Base-by-base conservation (phyloP, 2,113 vertebrate species). In the Amazona vittata region DNA sequence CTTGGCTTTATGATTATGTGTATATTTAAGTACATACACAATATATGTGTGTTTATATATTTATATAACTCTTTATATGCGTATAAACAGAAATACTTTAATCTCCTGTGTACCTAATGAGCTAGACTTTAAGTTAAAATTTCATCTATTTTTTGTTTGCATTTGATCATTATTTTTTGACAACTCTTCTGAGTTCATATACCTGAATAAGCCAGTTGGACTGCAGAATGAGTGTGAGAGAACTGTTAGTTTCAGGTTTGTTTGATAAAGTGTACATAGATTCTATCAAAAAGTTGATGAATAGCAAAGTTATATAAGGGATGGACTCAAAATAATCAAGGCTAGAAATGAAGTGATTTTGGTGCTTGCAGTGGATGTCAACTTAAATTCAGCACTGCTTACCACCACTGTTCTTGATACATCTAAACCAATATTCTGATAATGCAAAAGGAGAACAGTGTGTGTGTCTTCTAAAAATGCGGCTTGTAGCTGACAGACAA, bases 401-500 rank as follows among this genome's bases (percentile, higher is more conserved):
- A 20, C 21, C 5, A 11, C 44, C 21, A 3, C 24, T 59, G 0
- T 44, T 43, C 7, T 28, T 52, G 28, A 15, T 43, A 11, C 15
- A 13, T 39, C 41, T 65, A 35, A 55, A 57, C 28, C 25, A 25
- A 7, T 64, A 47, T 64, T 85, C 9, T 60, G 44, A 18, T 35
- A 64, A 31, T 15, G 21, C 14, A 41, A 80, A 73, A 39, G 20
- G 25, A 24, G 3, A 65, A 4, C 68, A 41, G 20, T 10, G 1
- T 39, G 7, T 2, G 0, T 12, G 2, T 65, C 22, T 39, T 68
- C 31, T 59, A 39, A 83, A 88, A 80, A 41, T 0, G 1, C 15
- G 57, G 33, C 57, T 35, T 22, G 57, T 46, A 60, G 20, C 19
- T 59, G 26, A 28, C 3, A 3, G 22, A 44, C n/a, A 81, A 31